phyloP scores from a whole-genome alignment of 2,113 vertebrate species.

The Stictonetta naevosa region DNA sequence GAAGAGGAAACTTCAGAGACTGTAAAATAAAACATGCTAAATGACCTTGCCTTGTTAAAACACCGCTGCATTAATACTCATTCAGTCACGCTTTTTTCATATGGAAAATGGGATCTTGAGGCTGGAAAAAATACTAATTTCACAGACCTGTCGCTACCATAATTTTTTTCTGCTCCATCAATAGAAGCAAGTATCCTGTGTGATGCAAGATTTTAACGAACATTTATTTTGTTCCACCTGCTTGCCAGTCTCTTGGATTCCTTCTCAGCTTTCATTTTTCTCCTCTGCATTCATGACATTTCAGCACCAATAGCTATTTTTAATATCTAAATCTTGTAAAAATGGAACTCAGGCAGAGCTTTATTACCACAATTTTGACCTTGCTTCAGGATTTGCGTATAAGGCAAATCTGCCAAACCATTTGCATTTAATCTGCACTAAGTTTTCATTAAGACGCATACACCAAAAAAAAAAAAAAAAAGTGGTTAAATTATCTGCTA shows the following conservation, averaged over 20 bases:
- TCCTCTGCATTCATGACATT: not conserved
- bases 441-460: not conserved
- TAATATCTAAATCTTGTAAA: not conserved
- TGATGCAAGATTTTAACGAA: constrained; percentile 10
- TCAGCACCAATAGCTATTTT: not conserved
- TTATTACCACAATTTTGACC: constrained; percentile 12
- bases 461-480: not conserved
- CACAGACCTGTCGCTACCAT: not conserved
- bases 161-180: not conserved
- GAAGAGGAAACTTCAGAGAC: not conserved
- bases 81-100: not conserved
- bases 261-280: constrained; percentile 7
- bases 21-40: constrained; percentile 4
- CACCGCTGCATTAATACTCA: not conserved
- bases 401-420: not conserved
- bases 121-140: constrained; percentile 8
- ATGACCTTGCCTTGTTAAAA: constrained; percentile 1
- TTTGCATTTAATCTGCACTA: not conserved
- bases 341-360: not conserved
- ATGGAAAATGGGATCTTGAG: not conserved
- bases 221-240: not conserved
- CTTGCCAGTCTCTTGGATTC: not conserved
- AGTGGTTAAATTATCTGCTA: not conserved
- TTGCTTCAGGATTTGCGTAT: constrained; percentile 26
- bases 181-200: not conserved